Evolutionary conservation across 2,797 vertebrate species (phyloP).

Genomic region (Chiroxiphia lanceolata): DNA sequence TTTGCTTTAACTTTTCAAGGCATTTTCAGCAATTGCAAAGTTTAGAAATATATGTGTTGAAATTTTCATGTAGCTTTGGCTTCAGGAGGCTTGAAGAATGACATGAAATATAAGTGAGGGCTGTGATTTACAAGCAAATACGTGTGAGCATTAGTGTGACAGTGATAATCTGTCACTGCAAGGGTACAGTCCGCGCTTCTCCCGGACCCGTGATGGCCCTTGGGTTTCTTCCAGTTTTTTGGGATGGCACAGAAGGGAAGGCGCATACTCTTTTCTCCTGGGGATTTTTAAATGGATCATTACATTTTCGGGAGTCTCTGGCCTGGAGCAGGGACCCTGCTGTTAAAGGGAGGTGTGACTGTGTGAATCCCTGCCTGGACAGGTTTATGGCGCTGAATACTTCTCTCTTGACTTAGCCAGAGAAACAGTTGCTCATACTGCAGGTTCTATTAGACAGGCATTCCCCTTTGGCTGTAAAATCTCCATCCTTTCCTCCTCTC

Average conservation of each 20-base stretch:
- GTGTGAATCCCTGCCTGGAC: fast-evolving
- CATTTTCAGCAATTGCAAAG: neutral
- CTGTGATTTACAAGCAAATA: neutral
- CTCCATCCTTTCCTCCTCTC: neutral
- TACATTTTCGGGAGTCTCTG: neutral
- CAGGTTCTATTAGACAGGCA: neutral
- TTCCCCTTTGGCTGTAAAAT: neutral
- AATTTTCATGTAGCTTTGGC: neutral
- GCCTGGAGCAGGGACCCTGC: neutral
- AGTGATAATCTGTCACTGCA: neutral
- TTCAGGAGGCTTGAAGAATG: neutral
- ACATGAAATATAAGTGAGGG: neutral
- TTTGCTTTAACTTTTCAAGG: neutral
- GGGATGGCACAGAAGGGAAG: neutral
- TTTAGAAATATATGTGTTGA: neutral
- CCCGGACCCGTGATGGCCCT: neutral
- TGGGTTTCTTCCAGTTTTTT: neutral
- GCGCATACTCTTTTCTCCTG: fast-evolving
- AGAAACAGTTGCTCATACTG: neutral
- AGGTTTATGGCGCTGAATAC: neutral
- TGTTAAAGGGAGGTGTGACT: neutral
- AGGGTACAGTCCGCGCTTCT: neutral
- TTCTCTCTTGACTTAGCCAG: neutral
- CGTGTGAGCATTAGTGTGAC: neutral
- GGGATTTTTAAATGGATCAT: neutral